These are phyloP conservation scores for Hybognathus amarus DNA, from an alignment of 2,797 vertebrate species.

Conservation along the genomic window DNA sequence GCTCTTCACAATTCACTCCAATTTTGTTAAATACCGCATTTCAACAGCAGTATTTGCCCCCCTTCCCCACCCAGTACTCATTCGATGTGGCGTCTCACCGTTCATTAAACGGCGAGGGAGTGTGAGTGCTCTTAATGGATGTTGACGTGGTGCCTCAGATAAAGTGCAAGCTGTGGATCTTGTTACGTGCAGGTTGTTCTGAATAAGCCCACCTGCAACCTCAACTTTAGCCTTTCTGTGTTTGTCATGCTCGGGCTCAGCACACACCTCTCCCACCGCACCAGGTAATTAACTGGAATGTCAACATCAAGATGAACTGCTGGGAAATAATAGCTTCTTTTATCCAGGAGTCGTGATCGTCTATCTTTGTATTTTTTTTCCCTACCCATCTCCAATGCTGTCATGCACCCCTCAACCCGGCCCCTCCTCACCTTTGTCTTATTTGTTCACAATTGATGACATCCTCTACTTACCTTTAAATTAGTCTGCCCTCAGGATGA, in stretches of 20 bases:
- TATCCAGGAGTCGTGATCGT: constrained; percentile 68
- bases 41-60: background rate
- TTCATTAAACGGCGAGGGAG: constrained; percentile 40
- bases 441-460: constrained; percentile 72
- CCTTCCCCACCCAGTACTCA: background rate
- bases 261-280: constrained; percentile 59
- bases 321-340: constrained; percentile 72
- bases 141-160: constrained; percentile 49
- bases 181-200: constrained; percentile 57
- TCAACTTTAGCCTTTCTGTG: constrained; percentile 44
- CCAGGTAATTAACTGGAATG: constrained; percentile 70
- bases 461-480: constrained; percentile 71
- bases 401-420: constrained; percentile 38
- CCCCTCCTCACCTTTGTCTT: constrained; percentile 66
- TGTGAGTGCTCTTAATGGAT: constrained; percentile 48
- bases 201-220: constrained; percentile 49
- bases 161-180: constrained; percentile 50
- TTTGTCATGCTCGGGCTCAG: constrained; percentile 54
- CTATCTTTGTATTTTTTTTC: constrained; percentile 66
- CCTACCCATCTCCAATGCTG: constrained; percentile 44
- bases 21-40: constrained; percentile 26
- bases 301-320: constrained; percentile 70
- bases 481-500: constrained; percentile 67
- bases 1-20: constrained; percentile 27
- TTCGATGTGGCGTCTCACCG: background rate